phyloP scores from a whole-genome alignment of 2,888 invertebrate genomes.

The Argyra leucocephala region DNA sequence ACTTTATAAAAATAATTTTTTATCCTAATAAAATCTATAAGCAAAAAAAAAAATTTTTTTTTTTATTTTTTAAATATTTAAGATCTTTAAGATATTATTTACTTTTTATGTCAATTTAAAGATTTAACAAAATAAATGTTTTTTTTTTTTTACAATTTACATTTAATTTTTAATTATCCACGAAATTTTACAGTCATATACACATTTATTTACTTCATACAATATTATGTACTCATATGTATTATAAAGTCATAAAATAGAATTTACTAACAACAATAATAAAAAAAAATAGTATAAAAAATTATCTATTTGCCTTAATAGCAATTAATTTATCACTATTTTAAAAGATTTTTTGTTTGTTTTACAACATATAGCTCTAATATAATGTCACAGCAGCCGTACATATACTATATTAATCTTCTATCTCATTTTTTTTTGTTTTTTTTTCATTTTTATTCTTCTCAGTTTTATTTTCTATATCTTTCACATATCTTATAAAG shows the following conservation, averaged over 20 bases:
- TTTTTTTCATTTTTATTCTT: background rate
- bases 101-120: too few species aligned
- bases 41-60: too few species aligned
- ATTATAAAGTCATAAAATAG: background rate
- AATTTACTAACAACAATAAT: background rate
- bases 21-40: too few species aligned
- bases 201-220: background rate
- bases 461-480: background rate
- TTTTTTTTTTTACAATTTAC: too few species aligned
- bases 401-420: background rate
- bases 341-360: background rate
- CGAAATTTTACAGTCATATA: background rate
- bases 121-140: too few species aligned
- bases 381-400: background rate
- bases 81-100: too few species aligned
- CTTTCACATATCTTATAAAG: background rate
- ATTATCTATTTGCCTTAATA: background rate
- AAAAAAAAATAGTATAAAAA: background rate
- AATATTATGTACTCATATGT: background rate
- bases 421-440: background rate
- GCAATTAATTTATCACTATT: constrained; percentile 2
- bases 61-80: too few species aligned
- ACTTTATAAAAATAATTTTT: too few species aligned
- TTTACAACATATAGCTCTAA: background rate
- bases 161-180: background rate